phyloP scores from a whole-genome alignment of 1,140 invertebrate species.

The Stegodyphus dumicola region DNA sequence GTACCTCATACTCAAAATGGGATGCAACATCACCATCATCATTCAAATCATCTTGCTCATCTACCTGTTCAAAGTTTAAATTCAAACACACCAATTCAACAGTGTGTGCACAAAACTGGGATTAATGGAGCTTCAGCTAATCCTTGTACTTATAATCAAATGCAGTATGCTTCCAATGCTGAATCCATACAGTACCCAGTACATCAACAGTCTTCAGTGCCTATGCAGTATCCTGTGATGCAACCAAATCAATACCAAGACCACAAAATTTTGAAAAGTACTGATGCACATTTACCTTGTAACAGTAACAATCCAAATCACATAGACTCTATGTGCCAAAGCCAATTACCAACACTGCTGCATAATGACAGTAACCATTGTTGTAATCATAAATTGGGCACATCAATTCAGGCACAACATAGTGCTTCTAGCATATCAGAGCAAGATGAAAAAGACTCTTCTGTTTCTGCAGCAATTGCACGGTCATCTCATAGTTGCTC shows the following conservation, averaged over 20 bases:
- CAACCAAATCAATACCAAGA: neutral
- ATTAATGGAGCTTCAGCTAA: neutral
- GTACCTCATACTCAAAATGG: neutral
- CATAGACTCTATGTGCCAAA: neutral
- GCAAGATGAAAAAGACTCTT: conserved; percentile 62
- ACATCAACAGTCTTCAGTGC: neutral
- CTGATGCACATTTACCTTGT: no score
- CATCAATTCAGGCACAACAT: conserved; percentile 33
- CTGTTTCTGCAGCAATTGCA: conserved; percentile 48
- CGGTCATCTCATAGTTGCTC: conserved; percentile 43
- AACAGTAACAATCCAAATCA: neutral
- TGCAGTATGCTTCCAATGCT: neutral
- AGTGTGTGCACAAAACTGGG: neutral
- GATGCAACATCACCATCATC: neutral
- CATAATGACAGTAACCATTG: conserved; percentile 22
- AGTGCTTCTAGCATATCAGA: conserved; percentile 41
- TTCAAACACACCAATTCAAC: neutral
- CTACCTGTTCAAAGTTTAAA: neutral
- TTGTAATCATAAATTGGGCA: conserved; percentile 15
- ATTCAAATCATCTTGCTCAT: neutral
- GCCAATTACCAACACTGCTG: neutral
- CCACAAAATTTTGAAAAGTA: neutral
- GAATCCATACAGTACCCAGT: neutral
- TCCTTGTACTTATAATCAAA: neutral
- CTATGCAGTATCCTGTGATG: neutral